Base-by-base conservation (phyloP, 2,797 vertebrate genomes). In the Limosa lapponica region DNA sequence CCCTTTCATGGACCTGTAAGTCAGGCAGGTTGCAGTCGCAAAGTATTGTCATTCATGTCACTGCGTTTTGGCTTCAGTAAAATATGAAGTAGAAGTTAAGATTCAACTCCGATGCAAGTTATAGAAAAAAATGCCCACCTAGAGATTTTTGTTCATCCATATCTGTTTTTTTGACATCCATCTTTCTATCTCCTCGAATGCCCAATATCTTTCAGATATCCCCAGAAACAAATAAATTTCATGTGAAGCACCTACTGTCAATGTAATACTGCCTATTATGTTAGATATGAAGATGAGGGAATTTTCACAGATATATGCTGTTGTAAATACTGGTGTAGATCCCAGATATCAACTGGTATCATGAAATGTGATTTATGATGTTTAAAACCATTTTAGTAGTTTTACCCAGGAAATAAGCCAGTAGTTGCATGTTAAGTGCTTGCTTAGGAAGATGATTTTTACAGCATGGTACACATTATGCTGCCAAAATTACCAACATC, bases 401-500 rank as follows among this genome's bases (percentile, higher is more conserved):
- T 72, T 85, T 25, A n/a, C 9, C 10, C 10, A 43, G 30, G 32
- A 80, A 82, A 73, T 52, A 72, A 58, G 0, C 3, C 11, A 75
- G 14, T 32, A 79, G 49, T 41, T 57, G 30, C 18, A 66, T 51
- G 10, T 14, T 46, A 54, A 61, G 12, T 27, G 2, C 4, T 81
- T 88, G 14, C 59, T 82, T 66, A 65, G 24, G 36, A 13, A 61
- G 22, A 72, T 23, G 19, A 41, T 72, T 89, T 89, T 84, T 91
- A n/a, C 11, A 27, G 5, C 16, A 18, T 0, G 1, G 4, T 57
- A 27, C 30, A 15, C 4, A 15, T 5, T 54, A 12, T 18, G 12
- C 30, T 77, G 20, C 34, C n/a, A 66, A 57, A 89, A 54, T 11
- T 10, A 37, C 16, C 23, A 48, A 1, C n/a, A 74, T 34, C 25